Evolutionary conservation across 2,113 vertebrate genomes (phyloP), one percentile per base, ranked within the genome.

Genomic region (Myotis lucifugus): DNA sequence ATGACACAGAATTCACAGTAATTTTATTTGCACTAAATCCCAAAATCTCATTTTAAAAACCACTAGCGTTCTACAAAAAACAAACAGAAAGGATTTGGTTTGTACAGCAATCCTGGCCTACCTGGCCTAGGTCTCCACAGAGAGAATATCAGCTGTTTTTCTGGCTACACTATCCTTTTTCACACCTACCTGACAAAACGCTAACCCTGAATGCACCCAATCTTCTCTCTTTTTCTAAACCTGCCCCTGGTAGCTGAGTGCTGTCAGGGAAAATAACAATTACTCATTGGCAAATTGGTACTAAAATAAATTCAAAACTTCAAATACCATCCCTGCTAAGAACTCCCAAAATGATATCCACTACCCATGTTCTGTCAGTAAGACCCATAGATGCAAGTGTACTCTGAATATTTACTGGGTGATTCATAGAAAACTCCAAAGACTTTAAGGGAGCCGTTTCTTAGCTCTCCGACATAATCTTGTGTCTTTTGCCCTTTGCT

Each of bases 11-110:
- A 86, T 78, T 77, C 14, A 64, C 0, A 73, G 64, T 67, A 79
- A 32, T 34, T 18, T 93, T 84, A 91, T 84, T 40, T 89, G 32
- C 7, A 4, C 67, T 67, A 92, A 69, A 9, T 46, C 81, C 8
- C 29, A 82, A 86, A 93, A 73, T 56, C 42, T 94, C 32, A 77
- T 86, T 88, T 40, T 61, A 18, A 94, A 93, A 94, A 94, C 25
- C 19, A 83, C 34, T 29, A 94, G 27, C 14, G 66, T 70, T 83
- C 37, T 82, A 84, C 9, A 32, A 66, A 52, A 64, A 42, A 17
- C 7, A 19, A 23, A 91, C 18, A 64, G 37, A 78, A 23, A 27
- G 5, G 10, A 92, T 66, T 46, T 76, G 19, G 8, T 46, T 23
- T 87, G 12, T 32, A 25, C 3, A 67, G 76, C 6, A 50, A 52